phyloP scores from a whole-genome alignment of 1,140 invertebrate species.

The Drosophila varians region DNA sequence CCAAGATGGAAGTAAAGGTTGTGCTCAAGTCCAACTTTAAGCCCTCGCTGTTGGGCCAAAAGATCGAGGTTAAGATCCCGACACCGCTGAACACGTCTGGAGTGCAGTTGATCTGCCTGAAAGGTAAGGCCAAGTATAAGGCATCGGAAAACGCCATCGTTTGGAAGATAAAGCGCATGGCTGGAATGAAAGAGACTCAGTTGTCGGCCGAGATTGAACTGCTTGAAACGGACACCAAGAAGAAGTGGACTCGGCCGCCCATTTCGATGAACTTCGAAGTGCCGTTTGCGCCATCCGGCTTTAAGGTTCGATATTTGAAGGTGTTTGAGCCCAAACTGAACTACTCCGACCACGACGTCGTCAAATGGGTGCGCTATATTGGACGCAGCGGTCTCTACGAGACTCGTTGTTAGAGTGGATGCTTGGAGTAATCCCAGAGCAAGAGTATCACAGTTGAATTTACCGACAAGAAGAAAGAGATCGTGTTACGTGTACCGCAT shows the following conservation, averaged over 20 bases:
- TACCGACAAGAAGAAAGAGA: constrained; percentile 30
- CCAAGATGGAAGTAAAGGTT: constrained; percentile 99
- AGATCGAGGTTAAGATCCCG: constrained; percentile 99
- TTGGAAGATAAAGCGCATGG: constrained; percentile 99
- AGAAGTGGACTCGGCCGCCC: constrained; percentile 99
- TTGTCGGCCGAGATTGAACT: constrained; percentile 99
- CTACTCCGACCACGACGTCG: constrained; percentile 99
- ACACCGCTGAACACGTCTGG: constrained; percentile 99
- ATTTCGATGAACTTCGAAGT: constrained; percentile 99
- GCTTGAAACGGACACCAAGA: constrained; percentile 99
- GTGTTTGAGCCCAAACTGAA: constrained; percentile 99
- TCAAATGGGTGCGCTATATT: constrained; percentile 99
- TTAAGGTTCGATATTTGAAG: constrained; percentile 99
- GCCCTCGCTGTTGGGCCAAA: constrained; percentile 98
- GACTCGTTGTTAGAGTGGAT: constrained; percentile 93
- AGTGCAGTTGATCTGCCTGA: constrained; percentile 99
- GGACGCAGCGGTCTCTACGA: constrained; percentile 99
- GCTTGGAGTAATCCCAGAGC: constrained; percentile 18
- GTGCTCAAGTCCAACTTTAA: constrained; percentile 99
- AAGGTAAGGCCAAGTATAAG: constrained; percentile 99
- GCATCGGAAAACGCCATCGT: constrained; percentile 99
- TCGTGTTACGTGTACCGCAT: constrained; percentile 35
- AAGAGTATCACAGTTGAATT: constrained; percentile 64
- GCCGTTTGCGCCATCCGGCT: constrained; percentile 98
- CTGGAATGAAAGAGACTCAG: constrained; percentile 99